Evolutionary conservation across 2,888 invertebrate species (phyloP), one percentile per base, ranked within the genome.

Genomic region (Listrodromus nycthemerus): DNA sequence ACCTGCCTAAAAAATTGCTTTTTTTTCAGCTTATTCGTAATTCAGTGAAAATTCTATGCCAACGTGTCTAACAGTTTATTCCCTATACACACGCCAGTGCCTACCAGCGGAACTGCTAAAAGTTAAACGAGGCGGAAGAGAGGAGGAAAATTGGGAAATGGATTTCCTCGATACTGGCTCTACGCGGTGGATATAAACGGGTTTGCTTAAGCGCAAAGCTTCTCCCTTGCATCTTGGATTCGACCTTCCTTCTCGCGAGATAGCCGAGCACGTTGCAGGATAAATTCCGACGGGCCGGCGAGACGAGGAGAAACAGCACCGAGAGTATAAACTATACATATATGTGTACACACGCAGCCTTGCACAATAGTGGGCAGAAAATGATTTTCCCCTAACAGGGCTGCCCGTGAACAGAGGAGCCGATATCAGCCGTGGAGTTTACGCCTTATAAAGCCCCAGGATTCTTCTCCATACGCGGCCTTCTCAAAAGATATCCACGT

Each of bases 401-500:
- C 4, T n/a, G n/a, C 13, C 13, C 21, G 52, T 21, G 8, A 52
- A 55, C 33, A 13, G 33, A 58, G 13, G 19, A n/a, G 41, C 24
- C 4, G n/a, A 73, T 30, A 61, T 48, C 63, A 48, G 45, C 55
- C 58, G 27, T 27, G 55, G 52, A 66, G 74, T 80, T 83, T 78
- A 79, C 70, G 85, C 69, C 78, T 76, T 81, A 81, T 79, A 83
- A 81, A 83, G 30, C 75, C 79, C 52, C 74, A 81, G 33, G 48
- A 21, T 41, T 45, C 33, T 50, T 8, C 24, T 10, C 10, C 13
- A 24, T 63, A 33, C 13, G 63, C 48, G 48, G 48, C 48, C 13
- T 63, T 74, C 33, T 74, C 27, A 2, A 27, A n/a, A 55, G 48
- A 24, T 21, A 24, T 63, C 8, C 48, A 5, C 30, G 16, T 55